These are phyloP conservation scores for Macrophya alboannulata DNA, from an alignment of 2,888 invertebrate species.

Conservation along the genomic window DNA sequence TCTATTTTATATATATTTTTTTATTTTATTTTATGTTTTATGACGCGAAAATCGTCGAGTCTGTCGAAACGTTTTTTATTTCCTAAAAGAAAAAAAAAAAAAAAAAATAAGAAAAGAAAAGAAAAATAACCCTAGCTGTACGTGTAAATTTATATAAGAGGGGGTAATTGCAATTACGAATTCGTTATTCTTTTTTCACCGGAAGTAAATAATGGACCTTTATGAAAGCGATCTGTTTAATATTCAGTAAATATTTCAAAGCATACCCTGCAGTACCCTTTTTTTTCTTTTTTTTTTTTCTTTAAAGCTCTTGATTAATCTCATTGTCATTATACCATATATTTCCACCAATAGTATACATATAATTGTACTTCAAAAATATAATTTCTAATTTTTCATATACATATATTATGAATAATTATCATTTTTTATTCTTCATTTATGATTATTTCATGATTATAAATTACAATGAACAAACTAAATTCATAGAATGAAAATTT, in stretches of 20 bases:
- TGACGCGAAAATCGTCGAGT: neutral
- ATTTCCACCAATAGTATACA: neutral
- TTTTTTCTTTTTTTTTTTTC: too few relatives aligned
- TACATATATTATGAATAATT: neutral
- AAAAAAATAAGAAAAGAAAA: neutral
- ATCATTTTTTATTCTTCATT: neutral
- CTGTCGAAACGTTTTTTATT: slow-evolving; percentile 2
- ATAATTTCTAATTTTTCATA: too few relatives aligned
- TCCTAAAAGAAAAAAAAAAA: neutral
- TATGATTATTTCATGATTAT: neutral
- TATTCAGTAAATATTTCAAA: neutral
- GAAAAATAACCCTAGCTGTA: neutral
- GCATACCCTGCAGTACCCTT: neutral
- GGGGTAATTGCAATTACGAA: neutral
- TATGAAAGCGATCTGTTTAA: neutral
- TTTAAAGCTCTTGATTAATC: neutral
- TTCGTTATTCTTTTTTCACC: neutral
- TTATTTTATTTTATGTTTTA: neutral
- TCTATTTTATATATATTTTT: neutral
- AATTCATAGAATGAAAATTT: neutral
- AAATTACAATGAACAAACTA: neutral
- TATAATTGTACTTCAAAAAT: neutral
- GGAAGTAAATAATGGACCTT: neutral
- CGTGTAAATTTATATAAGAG: too few relatives aligned
- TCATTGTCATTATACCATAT: neutral